Percentiles rank a stretch among this genome's conserved stretches.
Evolutionary conservation across 1,140 invertebrate genomes (phyloP).

Genomic region (Drosophila serrata): DNA sequence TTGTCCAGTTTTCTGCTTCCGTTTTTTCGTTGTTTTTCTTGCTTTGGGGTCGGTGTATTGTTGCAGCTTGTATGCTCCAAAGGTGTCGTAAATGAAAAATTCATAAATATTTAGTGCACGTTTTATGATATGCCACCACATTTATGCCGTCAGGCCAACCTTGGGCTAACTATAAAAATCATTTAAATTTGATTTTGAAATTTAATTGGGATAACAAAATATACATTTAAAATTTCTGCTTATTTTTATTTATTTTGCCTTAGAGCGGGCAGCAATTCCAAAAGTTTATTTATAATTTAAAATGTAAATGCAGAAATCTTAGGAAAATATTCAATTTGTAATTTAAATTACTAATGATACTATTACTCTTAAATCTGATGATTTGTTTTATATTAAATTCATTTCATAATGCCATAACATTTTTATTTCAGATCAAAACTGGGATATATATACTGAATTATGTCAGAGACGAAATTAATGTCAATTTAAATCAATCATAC

Average conservation of each 20-base stretch:
- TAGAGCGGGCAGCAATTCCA: not conserved
- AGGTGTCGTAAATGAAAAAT: slow-evolving; percentile 80
- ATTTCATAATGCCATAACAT: too few relatives aligned
- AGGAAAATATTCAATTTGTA: too few relatives aligned
- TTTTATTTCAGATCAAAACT: too few relatives aligned
- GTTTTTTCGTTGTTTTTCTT: slow-evolving; percentile 22
- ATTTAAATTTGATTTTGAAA: slow-evolving; percentile 7
- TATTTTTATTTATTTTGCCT: not conserved
- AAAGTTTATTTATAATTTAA: not conserved
- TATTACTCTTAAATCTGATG: too few relatives aligned
- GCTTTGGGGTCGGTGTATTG: slow-evolving; percentile 29
- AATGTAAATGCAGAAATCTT: not conserved
- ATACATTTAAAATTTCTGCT: not conserved
- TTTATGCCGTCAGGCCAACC: slow-evolving; percentile 43
- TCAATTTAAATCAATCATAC: slow-evolving; percentile 67
- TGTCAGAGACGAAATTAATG: not conserved
- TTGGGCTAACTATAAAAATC: slow-evolving; percentile 24
- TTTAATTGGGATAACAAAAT: slow-evolving; percentile 9
- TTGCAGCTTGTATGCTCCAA: slow-evolving; percentile 49
- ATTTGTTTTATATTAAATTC: too few relatives aligned
- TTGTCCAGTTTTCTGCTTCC: slow-evolving; percentile 43
- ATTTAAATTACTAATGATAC: not conserved
- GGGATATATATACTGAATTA: not conserved
- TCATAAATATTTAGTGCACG: slow-evolving; percentile 81
- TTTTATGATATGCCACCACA: slow-evolving; percentile 67